phyloP scores from a whole-genome alignment of 2,888 invertebrate genomes.

The Watsonalla binaria region DNA sequence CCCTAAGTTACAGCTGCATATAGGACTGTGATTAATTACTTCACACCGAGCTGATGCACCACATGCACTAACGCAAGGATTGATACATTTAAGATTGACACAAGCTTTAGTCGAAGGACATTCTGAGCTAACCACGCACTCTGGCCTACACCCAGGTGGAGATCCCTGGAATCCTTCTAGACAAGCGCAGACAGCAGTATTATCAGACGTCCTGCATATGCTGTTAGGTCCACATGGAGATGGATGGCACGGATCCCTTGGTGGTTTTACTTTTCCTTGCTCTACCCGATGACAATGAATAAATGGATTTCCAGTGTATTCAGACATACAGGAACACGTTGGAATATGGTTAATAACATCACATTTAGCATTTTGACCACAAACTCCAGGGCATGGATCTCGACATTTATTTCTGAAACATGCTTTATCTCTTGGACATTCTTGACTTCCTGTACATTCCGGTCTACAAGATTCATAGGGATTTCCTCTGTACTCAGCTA shows the following conservation, averaged over 20 bases:
- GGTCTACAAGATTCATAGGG: conserved; percentile 85
- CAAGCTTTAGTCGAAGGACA: conserved; percentile 90
- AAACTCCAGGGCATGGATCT: conserved; percentile 86
- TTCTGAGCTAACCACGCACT: conserved; percentile 90
- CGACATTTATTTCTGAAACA: conserved; percentile 86
- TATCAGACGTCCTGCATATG: conserved; percentile 86
- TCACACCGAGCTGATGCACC: conserved; percentile 87
- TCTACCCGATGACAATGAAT: conserved; percentile 66
- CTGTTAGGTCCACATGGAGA: conserved; percentile 90
- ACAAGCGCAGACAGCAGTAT: conserved; percentile 90
- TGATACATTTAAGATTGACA: conserved; percentile 88
- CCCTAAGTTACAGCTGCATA: conserved; percentile 88
- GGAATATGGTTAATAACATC: conserved; percentile 87
- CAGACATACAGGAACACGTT: conserved; percentile 82
- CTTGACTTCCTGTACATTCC: conserved; percentile 84
- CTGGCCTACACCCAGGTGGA: conserved; percentile 89
- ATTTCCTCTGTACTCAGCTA: conserved; percentile 84
- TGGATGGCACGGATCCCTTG: conserved; percentile 84
- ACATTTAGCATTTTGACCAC: conserved; percentile 86
- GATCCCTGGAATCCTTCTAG: conserved; percentile 86
- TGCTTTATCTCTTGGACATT: conserved; percentile 83
- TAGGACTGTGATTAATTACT: conserved; percentile 91
- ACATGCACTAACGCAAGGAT: conserved; percentile 91
- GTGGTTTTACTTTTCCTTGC: conserved; percentile 37
- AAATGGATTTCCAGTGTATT: conserved; percentile 87